phyloP scores from a whole-genome alignment of 2,888 invertebrate genomes.

The Xanthorhoe spadicearia region DNA sequence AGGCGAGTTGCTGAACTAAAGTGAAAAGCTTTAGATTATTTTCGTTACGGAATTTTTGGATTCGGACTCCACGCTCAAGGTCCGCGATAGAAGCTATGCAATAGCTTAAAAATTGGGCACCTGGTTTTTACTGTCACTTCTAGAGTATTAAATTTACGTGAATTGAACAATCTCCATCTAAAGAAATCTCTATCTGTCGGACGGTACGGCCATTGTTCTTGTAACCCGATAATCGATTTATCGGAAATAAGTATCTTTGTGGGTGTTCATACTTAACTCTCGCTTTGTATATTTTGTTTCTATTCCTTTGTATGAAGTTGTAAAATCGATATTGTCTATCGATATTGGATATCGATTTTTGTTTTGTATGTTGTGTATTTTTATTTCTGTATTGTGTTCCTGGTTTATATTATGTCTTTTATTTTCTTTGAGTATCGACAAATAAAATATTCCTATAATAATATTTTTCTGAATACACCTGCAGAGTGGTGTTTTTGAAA shows the following conservation, averaged over 20 bases:
- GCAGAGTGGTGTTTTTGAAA: no score
- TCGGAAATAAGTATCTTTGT: constrained; percentile 63
- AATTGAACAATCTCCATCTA: constrained; percentile 44
- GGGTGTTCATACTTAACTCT: constrained; percentile 60
- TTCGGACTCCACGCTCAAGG: no score
- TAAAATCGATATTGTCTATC: constrained; percentile 33
- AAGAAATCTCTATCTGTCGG: constrained; percentile 48
- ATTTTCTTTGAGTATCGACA: no score
- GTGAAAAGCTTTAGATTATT: no score
- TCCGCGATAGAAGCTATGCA: no score
- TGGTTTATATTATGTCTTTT: not conserved
- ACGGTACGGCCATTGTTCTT: constrained; percentile 74
- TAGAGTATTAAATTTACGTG: constrained; percentile 25
- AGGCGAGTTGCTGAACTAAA: no score
- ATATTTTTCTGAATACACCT: no score
- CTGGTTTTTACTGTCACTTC: constrained; percentile 10
- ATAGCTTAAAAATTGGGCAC: no score
- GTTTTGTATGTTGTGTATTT: constrained; percentile 1
- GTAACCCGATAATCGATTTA: constrained; percentile 76
- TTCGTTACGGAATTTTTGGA: no score
- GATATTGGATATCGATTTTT: constrained; percentile 24
- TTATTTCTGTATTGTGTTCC: not conserved
- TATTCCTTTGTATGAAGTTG: constrained; percentile 41
- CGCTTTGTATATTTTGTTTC: constrained; percentile 49
- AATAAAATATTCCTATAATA: no score